These are phyloP conservation scores for Philhelius pedissequus DNA, from an alignment of 2,888 invertebrate genomes.

Conservation along the genomic window DNA sequence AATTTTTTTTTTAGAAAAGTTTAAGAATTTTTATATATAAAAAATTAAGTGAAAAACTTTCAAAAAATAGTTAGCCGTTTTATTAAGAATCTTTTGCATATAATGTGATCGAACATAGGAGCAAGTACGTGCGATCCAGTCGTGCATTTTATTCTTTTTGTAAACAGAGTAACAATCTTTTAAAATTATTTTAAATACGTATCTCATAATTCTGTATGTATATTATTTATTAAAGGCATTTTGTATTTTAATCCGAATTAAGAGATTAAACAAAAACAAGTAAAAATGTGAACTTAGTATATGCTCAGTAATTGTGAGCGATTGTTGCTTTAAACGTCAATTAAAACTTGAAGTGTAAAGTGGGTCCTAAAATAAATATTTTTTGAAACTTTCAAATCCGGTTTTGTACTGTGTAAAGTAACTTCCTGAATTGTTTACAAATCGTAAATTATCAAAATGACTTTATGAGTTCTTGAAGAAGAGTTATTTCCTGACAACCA, in stretches of 20 bases:
- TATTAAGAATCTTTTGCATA: no score
- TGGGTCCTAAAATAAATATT: neutral
- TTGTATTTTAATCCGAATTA: neutral
- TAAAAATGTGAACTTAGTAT: neutral
- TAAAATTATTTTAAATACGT: neutral
- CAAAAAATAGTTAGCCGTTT: no score
- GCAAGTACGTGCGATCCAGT: no score
- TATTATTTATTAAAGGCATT: neutral
- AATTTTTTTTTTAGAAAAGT: no score
- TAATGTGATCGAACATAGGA: no score
- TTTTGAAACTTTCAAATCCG: neutral
- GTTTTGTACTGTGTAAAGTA: neutral
- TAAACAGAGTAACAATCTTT: neutral
- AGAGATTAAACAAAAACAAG: neutral
- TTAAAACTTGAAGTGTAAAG: neutral
- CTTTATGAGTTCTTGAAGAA: neutral
- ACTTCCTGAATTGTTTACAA: neutral
- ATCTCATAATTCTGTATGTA: neutral
- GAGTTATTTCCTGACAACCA: no score
- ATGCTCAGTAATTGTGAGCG: neutral
- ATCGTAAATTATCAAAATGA: neutral
- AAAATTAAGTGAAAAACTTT: no score
- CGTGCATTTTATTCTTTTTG: no score
- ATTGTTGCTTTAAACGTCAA: neutral
- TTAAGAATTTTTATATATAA: no score